Evolutionary conservation across 2,888 invertebrate species (phyloP).

Genomic region (Epsilonema sp.): DNA sequence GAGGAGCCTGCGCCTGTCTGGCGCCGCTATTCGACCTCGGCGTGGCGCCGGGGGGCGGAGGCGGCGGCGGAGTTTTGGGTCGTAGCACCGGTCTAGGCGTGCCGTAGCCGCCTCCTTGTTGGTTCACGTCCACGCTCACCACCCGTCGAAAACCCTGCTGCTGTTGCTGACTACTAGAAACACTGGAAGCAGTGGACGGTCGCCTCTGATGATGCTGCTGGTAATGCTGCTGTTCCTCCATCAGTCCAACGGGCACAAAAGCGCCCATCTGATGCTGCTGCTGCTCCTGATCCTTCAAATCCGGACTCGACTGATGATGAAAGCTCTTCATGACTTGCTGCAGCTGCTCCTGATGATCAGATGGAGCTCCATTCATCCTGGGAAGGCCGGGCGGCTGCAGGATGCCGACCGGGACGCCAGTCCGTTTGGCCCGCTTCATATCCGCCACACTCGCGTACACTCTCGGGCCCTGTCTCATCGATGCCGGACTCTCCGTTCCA

Average conservation of each 20-base stretch:
- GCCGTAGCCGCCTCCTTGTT: conserved; percentile 3
- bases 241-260: background rate
- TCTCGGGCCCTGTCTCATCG: conserved; percentile 14
- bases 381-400: conserved; percentile 37
- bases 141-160: background rate
- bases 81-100: conserved; percentile 15
- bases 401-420: conserved; percentile 18
- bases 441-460: conserved; percentile 84
- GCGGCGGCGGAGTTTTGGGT: conserved; percentile 46
- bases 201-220: too few relatives aligned
- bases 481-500: background rate
- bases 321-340: background rate
- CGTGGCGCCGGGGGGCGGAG: conserved; percentile 42
- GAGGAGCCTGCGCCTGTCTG: conserved; percentile 12
- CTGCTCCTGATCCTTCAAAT: background rate
- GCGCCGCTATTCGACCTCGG: conserved; percentile 25
- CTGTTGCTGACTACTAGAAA: background rate
- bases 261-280: background rate
- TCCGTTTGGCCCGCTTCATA: conserved; percentile 62
- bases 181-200: too few relatives aligned
- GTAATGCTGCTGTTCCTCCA: too few relatives aligned
- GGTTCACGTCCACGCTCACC: background rate
- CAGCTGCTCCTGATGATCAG: conserved; percentile 56
- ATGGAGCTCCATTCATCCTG: too few relatives aligned
- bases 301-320: too few relatives aligned